phyloP scores from a whole-genome alignment of 2,797 vertebrate species.

The Molossus alvarezi region DNA sequence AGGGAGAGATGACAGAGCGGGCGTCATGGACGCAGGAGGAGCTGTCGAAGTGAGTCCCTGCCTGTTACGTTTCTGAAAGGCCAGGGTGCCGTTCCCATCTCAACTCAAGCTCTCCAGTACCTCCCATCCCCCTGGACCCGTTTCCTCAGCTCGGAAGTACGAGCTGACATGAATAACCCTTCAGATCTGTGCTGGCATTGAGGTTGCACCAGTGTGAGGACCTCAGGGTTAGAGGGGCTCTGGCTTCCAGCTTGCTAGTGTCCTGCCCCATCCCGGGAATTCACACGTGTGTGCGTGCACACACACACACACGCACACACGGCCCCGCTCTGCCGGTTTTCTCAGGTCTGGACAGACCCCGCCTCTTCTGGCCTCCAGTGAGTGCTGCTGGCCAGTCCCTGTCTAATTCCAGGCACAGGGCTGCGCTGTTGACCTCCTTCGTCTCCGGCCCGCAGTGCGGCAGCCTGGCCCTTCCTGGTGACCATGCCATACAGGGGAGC shows the following conservation, averaged over 20 bases:
- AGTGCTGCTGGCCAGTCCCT: neutral
- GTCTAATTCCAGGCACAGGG: neutral
- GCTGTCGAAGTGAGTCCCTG: neutral
- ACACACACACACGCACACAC: too few relatives aligned
- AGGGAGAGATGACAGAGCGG: neutral
- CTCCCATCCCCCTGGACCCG: neutral
- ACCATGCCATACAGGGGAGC: neutral
- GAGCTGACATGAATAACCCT: neutral
- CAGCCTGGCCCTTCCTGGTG: neutral
- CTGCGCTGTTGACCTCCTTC: neutral
- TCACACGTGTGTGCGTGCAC: rapidly evolving
- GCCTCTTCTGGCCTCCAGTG: neutral
- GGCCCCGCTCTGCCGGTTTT: neutral
- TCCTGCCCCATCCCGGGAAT: neutral
- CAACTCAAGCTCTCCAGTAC: neutral
- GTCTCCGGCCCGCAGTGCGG: neutral
- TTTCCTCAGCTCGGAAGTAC: neutral
- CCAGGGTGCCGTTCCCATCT: neutral
- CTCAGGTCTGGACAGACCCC: neutral
- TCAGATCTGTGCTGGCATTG: neutral
- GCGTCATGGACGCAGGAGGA: neutral
- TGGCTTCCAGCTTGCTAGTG: neutral
- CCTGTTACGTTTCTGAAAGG: neutral
- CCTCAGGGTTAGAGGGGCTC: neutral
- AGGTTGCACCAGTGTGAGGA: neutral